These are phyloP conservation scores for Betta splendens DNA, from an alignment of 2,797 vertebrate genomes.

Conservation along the genomic window DNA sequence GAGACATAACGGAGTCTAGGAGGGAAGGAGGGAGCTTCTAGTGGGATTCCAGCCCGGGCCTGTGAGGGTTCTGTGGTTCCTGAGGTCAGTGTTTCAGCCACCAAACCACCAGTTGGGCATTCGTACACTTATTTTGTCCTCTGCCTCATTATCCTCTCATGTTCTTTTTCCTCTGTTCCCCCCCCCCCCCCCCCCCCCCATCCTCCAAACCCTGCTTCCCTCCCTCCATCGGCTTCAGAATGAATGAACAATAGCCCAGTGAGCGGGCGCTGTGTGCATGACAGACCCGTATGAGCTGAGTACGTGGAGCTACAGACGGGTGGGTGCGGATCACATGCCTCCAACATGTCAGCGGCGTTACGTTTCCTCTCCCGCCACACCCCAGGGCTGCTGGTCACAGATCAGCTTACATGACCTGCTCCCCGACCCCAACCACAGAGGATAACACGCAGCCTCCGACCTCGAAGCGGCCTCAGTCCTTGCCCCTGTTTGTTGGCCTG, in stretches of 20 bases:
- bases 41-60: slow-evolving; percentile 35
- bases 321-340: slow-evolving; percentile 48
- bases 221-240: slow-evolving; percentile 42
- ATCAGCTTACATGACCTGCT: slow-evolving; percentile 61
- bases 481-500: background rate
- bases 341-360: slow-evolving; percentile 51
- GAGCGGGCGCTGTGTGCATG: slow-evolving; percentile 37
- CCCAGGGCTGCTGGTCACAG: slow-evolving; percentile 42
- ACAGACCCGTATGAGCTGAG: slow-evolving; percentile 3
- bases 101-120: slow-evolving; percentile 56
- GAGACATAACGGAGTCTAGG: slow-evolving; percentile 26
- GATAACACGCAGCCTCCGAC: slow-evolving; percentile 54
- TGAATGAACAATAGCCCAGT: slow-evolving; percentile 72
- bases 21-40: slow-evolving; percentile 44
- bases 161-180: slow-evolving; percentile 27
- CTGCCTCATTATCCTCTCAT: slow-evolving; percentile 56
- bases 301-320: slow-evolving; percentile 44
- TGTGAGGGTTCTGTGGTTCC: slow-evolving; percentile 54
- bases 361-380: slow-evolving; percentile 56
- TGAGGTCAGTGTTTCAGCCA: slow-evolving; percentile 53
- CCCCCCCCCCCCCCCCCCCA: slow-evolving; percentile 20
- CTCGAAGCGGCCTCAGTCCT: slow-evolving; percentile 26
- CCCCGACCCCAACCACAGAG: slow-evolving; percentile 41
- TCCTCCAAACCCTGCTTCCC: slow-evolving; percentile 31
- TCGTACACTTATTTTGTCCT: slow-evolving; percentile 53